Percentiles rank a stretch among this genome's conserved stretches.
Conservation (phyloP, 2,888 invertebrate genomes). For the Endomychus coccineus region DNA sequence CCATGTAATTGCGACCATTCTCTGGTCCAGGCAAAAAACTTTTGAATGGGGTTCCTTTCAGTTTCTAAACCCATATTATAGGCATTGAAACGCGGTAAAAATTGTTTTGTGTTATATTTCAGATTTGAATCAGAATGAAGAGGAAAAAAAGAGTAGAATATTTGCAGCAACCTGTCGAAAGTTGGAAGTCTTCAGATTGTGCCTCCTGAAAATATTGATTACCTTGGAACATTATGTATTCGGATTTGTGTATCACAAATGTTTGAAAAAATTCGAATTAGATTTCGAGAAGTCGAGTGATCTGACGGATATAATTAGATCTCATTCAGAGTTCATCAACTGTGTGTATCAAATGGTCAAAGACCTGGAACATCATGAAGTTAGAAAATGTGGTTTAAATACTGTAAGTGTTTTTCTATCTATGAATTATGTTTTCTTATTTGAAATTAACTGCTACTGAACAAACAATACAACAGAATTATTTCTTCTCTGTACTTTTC, state of each 20-base stretch:
- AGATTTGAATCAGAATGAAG: conserved; percentile 29
- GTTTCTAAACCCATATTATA: no score
- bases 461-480: no score
- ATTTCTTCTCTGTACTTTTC: no score
- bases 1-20: no score
- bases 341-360: conserved; percentile 26
- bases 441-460: no score
- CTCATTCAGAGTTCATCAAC: conserved; percentile 36
- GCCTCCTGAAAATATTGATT: conserved; percentile 34
- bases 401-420: no score
- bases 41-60: no score
- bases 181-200: conserved; percentile 34
- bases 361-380: no score
- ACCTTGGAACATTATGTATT: conserved; percentile 39
- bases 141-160: neutral
- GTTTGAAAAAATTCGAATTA: conserved; percentile 31
- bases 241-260: conserved; percentile 33
- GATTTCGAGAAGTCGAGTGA: conserved; percentile 37
- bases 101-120: conserved; percentile 18
- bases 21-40: no score
- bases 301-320: conserved; percentile 32
- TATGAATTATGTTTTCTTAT: no score
- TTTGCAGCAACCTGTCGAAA: conserved; percentile 5
- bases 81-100: no score
- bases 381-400: no score